A percentile compares a stretch with the other conserved stretches of the same genome.
phyloP scores from a whole-genome alignment of 2,797 vertebrate genomes.

The Salmo trutta region DNA sequence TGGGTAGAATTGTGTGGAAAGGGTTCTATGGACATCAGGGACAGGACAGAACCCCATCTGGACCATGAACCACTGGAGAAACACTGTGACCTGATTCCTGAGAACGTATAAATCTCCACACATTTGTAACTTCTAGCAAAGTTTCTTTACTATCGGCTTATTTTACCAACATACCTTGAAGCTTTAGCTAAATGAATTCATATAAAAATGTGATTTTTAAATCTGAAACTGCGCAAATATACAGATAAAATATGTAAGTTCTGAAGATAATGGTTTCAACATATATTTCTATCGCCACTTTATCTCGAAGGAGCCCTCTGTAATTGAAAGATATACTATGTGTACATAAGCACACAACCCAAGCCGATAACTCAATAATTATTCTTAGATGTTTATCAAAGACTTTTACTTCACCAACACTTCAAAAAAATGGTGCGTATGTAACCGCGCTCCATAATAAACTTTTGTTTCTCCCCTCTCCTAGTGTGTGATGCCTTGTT shows the following conservation, averaged over 20 bases:
- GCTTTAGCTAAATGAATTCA: not conserved
- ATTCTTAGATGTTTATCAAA: constrained; percentile 54
- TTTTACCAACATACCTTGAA: not conserved
- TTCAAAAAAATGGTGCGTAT: constrained; percentile 38
- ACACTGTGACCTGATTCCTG: constrained; percentile 46
- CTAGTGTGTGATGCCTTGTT: constrained; percentile 63
- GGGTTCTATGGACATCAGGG: constrained; percentile 32
- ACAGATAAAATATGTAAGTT: not conserved
- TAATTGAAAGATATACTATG: constrained; percentile 8
- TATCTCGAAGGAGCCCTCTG: constrained; percentile 7
- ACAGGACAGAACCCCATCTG: constrained; percentile 40
- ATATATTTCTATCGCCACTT: constrained; percentile 1
- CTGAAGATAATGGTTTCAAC: not conserved
- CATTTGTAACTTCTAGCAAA: constrained; percentile 37
- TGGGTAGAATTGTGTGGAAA: not conserved
- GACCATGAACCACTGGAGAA: constrained; percentile 46
- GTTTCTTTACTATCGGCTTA: not conserved
- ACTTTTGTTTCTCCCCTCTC: constrained; percentile 50
- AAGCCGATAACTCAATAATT: constrained; percentile 17
- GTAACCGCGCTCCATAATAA: constrained; percentile 44
- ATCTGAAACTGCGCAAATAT: not conserved
- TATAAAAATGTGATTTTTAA: not conserved
- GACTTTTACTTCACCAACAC: constrained; percentile 15
- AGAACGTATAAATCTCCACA: constrained; percentile 50
- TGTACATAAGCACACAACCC: constrained; percentile 26